Evolutionary conservation across 23 tunicate species (phyloP).

Genomic region (Clavelina lepadiformis): DNA sequence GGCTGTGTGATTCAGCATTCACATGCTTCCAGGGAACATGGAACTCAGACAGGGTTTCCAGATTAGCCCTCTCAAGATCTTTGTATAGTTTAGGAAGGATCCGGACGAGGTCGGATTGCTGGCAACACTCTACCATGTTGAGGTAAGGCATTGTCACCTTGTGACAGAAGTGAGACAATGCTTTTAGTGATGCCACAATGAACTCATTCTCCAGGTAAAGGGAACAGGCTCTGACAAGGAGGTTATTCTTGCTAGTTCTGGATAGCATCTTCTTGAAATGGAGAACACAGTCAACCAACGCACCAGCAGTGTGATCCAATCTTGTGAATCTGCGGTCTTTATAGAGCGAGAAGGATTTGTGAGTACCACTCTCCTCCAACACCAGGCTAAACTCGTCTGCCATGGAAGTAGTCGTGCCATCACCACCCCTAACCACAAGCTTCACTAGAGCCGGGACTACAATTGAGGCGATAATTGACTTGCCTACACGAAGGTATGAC

Average conservation of each 20-base stretch:
- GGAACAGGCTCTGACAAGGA: slow-evolving; percentile 4
- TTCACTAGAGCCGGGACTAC: slow-evolving; percentile 6
- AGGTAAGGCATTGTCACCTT: slow-evolving; percentile 16
- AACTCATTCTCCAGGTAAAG: slow-evolving; percentile 11
- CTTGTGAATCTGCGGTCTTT: slow-evolving; percentile 11
- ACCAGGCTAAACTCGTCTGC: slow-evolving; percentile 8
- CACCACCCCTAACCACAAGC: slow-evolving; percentile 7
- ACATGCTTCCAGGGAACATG: slow-evolving; percentile 8
- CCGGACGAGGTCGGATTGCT: too few relatives aligned
- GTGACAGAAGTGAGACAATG: slow-evolving; percentile 4
- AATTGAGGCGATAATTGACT: not conserved
- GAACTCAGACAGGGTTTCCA: not conserved
- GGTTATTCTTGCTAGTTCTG: not conserved
- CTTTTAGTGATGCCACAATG: slow-evolving; percentile 7
- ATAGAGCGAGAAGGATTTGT: slow-evolving; percentile 11
- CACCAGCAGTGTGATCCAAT: slow-evolving; percentile 1
- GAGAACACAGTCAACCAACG: slow-evolving; percentile 8
- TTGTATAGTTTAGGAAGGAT: slow-evolving; percentile 14
- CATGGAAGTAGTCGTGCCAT: slow-evolving; percentile 8
- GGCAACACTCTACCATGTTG: slow-evolving; percentile 6
- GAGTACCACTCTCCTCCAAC: slow-evolving; percentile 9
- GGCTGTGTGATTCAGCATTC: not conserved
- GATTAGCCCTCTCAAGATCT: not conserved
- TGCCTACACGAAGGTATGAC: slow-evolving; percentile 4
- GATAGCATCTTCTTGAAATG: slow-evolving; percentile 4